Base-by-base conservation (phyloP, 2,113 vertebrate genomes). In the Stigmatopora argus region DNA sequence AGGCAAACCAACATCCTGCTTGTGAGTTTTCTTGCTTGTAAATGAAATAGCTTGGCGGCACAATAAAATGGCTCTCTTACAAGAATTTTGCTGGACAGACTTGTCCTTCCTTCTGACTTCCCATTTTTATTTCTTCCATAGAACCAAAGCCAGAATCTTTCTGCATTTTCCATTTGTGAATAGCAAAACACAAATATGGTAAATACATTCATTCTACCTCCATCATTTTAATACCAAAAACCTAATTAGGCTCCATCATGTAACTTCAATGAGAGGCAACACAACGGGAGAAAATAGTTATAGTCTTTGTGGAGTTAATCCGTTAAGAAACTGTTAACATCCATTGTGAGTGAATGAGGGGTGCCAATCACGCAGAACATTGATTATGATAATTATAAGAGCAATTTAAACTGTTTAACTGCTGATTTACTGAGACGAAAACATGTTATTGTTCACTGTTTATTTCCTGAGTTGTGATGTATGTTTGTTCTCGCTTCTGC, bases 301-400 rank as follows among this genome's bases (percentile, higher is more conserved):
- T 14, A 4, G 45, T 38, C 41, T 70, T 66, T 46, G 34, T 66
- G 51, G 21, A 12, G 10, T 53, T 60, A 69, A 69, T 46, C 18
- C 78, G 52, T n/a, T 1, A 26, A 73, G 66, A 47, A 57, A 53
- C 34, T 75, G 56, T 21, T n/a, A 18, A 14, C 7, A 58, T 62
- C 67, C 10, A 4, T 14, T 70, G 58, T 65, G n/a, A n/a, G 56
- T 38, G 47, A 66, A 34, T 23, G 23, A 48, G 61, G 62, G 48
- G 62, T 77, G 71, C 67, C 84, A 79, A 7, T 79, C 85, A 78
- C 65, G 53, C 78, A 56, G 62, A 74, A 76, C 77, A 73, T 67
- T 81, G 69, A 78, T 81, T 67, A 58, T 52, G 57, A 45, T 71
- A 79, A 82, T 76, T 80, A 78, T 48, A 77, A 61, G 46, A 31